Base-by-base conservation (phyloP, 2,113 vertebrate species). In the Plecotus auritus region DNA sequence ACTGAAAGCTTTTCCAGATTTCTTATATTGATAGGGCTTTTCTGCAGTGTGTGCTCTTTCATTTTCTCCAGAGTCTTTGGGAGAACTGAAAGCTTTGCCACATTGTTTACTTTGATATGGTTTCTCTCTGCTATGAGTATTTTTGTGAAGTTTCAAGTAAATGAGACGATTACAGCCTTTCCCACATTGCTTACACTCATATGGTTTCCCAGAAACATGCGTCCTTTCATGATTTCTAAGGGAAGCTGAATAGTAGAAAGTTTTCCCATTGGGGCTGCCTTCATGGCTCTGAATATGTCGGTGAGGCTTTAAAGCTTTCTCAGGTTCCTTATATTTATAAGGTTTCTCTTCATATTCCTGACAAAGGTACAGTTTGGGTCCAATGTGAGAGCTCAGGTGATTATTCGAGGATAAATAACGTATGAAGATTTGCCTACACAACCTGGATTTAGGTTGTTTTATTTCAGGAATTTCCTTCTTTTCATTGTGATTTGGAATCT, bases 321-420 rank as follows among this genome's bases (percentile, higher is more conserved):
- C 90, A 23, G 92, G 95, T 51, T 95, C 85, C 14, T 94, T 84
- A 72, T 95, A 96, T n/a, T 94, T 87, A 22, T 96, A 96, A 1
- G 83, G 59, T 23, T 94, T 69, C 40, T 93, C 95, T 89, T 85
- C 92, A n/a, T 85, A 88, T 56, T 89, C 91, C 20, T 82, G 51
- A 72, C 72, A 81, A 8, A 51, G 73, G 76, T 64, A 90, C 7
- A 51, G 74, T 72, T 88, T 88, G 30, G 74, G n/a, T 45, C 91
- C 94, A 22, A 59, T 88, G 30, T 92, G 90, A 42, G 84, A 95
- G 47, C 82, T 95, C 64, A 91, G 37, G 6, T 96, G 97, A 56
- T 95, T 97, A 4, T 77, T 96, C 56, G 97, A 73, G 14, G 85
- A 96, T 35, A 80, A 96, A 28, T 85, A 85, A 81, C 84, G 83